Percentiles rank a stretch among this genome's conserved stretches.
Evolutionary conservation across 2,797 vertebrate species (phyloP).

Genomic region (Orestias chungarensis): DNA sequence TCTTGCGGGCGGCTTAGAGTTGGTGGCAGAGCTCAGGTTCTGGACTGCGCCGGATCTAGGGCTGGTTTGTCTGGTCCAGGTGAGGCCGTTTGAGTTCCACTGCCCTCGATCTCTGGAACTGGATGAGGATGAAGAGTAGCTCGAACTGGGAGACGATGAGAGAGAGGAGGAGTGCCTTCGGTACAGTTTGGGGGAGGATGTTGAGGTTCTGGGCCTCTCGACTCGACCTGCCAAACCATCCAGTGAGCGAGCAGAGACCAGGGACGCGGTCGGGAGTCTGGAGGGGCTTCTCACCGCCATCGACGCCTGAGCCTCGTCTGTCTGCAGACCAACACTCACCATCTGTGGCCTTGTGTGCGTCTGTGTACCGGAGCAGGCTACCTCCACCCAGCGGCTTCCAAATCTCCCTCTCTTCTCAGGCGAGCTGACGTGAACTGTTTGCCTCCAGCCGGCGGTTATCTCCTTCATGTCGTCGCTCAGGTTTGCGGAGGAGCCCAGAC

Average conservation of each 20-base stretch:
- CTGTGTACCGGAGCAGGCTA: constrained; percentile 76
- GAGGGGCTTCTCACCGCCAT: constrained; percentile 83
- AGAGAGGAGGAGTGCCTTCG: constrained; percentile 79
- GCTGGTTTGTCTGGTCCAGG: constrained; percentile 85
- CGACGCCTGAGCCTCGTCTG: constrained; percentile 58
- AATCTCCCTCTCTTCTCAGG: constrained; percentile 80
- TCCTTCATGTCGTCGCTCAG: constrained; percentile 99
- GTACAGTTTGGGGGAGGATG: constrained; percentile 90
- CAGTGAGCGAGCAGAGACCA: constrained; percentile 83
- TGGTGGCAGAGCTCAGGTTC: constrained; percentile 32
- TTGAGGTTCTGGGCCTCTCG: constrained; percentile 81
- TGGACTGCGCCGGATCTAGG: constrained; percentile 77
- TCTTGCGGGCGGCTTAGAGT: constrained; percentile 80
- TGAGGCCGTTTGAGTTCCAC: constrained; percentile 84
- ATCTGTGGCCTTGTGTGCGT: constrained; percentile 68
- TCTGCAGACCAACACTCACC: constrained; percentile 80
- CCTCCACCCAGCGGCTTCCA: constrained; percentile 79
- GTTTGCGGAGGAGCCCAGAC: constrained; percentile 88
- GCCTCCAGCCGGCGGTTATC: constrained; percentile 89
- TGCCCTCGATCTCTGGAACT: constrained; percentile 83
- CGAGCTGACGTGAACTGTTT: constrained; percentile 76
- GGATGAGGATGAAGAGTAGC: constrained; percentile 50
- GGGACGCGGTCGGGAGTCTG: constrained; percentile 82
- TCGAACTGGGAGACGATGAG: constrained; percentile 45
- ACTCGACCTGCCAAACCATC: constrained; percentile 86